These are phyloP conservation scores for Drosophila meridiana DNA, from an alignment of 2,888 invertebrate species.

Conservation along the genomic window DNA sequence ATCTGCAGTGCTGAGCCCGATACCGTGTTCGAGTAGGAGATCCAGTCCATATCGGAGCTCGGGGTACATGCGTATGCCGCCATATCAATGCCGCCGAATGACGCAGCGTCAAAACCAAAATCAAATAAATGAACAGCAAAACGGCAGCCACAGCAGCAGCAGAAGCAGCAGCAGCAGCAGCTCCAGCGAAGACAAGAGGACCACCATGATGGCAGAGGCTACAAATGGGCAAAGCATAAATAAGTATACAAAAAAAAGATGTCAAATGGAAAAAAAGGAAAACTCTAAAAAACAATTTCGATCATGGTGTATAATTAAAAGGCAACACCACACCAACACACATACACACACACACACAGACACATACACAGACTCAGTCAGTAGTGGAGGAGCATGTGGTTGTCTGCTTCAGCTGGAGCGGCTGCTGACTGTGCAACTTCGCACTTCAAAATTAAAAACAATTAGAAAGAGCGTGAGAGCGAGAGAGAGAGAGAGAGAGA, in stretches of 20 bases:
- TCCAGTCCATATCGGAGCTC: constrained; percentile 52
- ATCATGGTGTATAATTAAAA: constrained; percentile 80
- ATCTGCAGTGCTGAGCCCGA: constrained; percentile 41
- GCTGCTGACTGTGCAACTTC: constrained; percentile 79
- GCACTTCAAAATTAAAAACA: constrained; percentile 80
- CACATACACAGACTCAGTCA: constrained; percentile 8
- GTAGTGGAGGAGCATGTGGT: constrained; percentile 39
- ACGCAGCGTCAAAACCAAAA: constrained; percentile 77
- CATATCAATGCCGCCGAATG: constrained; percentile 76
- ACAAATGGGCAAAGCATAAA: constrained; percentile 78
- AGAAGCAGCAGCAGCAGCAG: constrained; percentile 50
- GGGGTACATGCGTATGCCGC: constrained; percentile 51
- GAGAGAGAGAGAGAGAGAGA: constrained; percentile 1
- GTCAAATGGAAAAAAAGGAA: constrained; percentile 64
- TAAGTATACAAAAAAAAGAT: constrained; percentile 63
- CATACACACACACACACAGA: constrained; percentile 14
- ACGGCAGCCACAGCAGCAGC: constrained; percentile 65
- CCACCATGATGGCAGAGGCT: constrained; percentile 75
- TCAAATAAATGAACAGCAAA: constrained; percentile 75
- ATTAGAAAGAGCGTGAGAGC: constrained; percentile 59
- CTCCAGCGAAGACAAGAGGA: constrained; percentile 72
- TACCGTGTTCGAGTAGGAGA: constrained; percentile 31
- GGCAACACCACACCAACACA: constrained; percentile 60
- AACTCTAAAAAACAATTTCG: constrained; percentile 74
- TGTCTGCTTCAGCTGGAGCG: constrained; percentile 41